Base-by-base conservation (phyloP, 2,888 invertebrate species). In the Drosophila anomelani region DNA sequence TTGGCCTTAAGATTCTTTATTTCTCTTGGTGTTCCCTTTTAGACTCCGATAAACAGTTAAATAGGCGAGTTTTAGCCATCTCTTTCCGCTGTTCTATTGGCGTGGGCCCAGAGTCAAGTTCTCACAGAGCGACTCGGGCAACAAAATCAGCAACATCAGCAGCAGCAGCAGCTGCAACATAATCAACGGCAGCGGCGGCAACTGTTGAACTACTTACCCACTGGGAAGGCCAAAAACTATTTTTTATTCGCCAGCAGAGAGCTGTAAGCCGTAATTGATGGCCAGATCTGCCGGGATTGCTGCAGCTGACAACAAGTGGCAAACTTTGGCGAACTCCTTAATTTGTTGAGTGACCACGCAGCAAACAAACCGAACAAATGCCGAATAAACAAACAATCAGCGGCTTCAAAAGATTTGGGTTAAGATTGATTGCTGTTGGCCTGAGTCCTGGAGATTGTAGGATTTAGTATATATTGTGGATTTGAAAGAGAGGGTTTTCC, bases 191-290 rank as follows among this genome's bases (percentile, higher is more conserved):
- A 74, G 80, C 80, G 74, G 62, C 55, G 29, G 56, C 54, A 53
- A 91, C 82, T 91, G 84, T 90, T 92, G 92, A 91, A 91, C 92
- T 90, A 92, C 90, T 92, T 92, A 92, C 91, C 92, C 91, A 92
- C 89, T 92, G 90, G 89, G 85, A 82, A 64, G 58, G 64, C 77
- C 76, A 59, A 80, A 79, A 80, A 68, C 46, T 53, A n/a, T 46
- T 39, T 47, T 39, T 59, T 39, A 60, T 43, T 44, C 76, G 71
- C 69, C 78, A 81, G 53, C 75, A 71, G 61, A 49, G 67, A 49
- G 51, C 34, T 51, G 13, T 20, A 34, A 51, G 69, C 70, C 72
- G 85, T 81, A 81, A 85, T 80, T 82, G 77, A 80, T 77, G 76
- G 73, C 78, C 70, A 62, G 73, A 75, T 58, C 67, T 69, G 56